Evolutionary conservation across 2,113 vertebrate species (phyloP), one percentile per base, ranked within the genome.

Genomic region (Pelvicachromis taeniatus): DNA sequence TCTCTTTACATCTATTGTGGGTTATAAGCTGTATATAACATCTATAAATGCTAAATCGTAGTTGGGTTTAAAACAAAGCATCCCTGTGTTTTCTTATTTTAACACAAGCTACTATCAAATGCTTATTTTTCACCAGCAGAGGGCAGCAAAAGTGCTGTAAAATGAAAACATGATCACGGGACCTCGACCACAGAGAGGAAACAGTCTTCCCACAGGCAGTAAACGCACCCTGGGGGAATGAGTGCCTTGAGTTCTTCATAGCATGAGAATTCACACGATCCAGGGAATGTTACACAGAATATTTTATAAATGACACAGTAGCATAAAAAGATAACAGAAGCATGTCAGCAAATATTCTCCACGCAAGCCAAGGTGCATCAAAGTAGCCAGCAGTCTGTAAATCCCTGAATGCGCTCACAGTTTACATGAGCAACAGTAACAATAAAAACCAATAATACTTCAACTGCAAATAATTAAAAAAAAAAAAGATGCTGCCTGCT

Each of bases 351-450:
- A 61, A 73, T 56, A 81, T 70, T 87, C 55, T 87, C 73, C 26
- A 75, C 45, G 6, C 87, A 81, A 91, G 80, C 58, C 78, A 59
- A 86, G 78, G 84, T 87, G 88, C 90, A 86, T 90, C 31, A 56
- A 73, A 52, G 70, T 56, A 80, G 87, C 85, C 79, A 68, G 55
- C 59, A 45, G 81, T 82, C 35, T 78, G 81, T 58, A 88, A 78
- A 88, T 92, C 91, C 92, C 93, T 92, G 93, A 93, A 92, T 80
- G 21, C 2, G 85, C 90, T 90, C 90, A 87, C 61, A 3, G 38
- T 48, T 82, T 63, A 84, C 80, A 87, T 85, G 89, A 92, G 89
- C 84, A 75, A 85, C 77, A 55, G 56, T 33, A 9, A 81, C 19
- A 17, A 81, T 26, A 61, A 80, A 82, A 80, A 83, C 50, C 45